A percentile compares a stretch with the other conserved stretches of the same genome.
These are phyloP conservation scores for Sternotherus odoratus DNA, from an alignment of 2,797 vertebrate genomes.

Conservation along the genomic window DNA sequence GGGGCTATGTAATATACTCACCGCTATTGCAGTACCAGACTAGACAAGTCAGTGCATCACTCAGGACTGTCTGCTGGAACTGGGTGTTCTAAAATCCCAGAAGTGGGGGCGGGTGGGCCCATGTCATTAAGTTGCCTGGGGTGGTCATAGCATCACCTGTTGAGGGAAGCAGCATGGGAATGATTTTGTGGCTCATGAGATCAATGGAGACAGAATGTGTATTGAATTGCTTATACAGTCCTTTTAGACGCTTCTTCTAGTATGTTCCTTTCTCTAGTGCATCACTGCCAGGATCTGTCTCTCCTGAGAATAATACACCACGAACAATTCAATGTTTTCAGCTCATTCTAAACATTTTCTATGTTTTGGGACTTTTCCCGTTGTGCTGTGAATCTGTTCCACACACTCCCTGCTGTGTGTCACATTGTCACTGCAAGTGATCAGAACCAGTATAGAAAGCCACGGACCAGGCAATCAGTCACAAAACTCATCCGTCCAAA, in stretches of 20 bases:
- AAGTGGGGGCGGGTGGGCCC: neutral
- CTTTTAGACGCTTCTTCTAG: neutral
- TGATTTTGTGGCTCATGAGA: neutral
- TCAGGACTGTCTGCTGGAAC: slow-evolving; percentile 2
- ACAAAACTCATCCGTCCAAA: neutral
- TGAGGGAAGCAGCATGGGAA: neutral
- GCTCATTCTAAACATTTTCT: neutral
- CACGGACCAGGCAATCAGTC: neutral
- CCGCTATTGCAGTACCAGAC: neutral
- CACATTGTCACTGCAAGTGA: neutral
- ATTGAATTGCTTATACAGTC: neutral
- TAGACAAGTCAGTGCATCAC: slow-evolving; percentile 53
- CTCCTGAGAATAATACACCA: neutral
- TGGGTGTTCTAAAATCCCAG: slow-evolving; percentile 7
- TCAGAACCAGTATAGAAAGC: neutral
- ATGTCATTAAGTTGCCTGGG: neutral
- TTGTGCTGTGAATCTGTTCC: neutral
- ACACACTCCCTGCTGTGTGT: neutral
- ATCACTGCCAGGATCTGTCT: neutral
- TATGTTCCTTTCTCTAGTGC: neutral
- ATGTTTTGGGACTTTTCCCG: neutral
- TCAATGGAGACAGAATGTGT: neutral
- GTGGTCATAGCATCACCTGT: slow-evolving; percentile 5
- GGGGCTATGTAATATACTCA: neutral
- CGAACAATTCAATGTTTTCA: neutral